These are phyloP conservation scores for Raja brachyura DNA, from an alignment of 2,113 vertebrate genomes.

Conservation along the genomic window DNA sequence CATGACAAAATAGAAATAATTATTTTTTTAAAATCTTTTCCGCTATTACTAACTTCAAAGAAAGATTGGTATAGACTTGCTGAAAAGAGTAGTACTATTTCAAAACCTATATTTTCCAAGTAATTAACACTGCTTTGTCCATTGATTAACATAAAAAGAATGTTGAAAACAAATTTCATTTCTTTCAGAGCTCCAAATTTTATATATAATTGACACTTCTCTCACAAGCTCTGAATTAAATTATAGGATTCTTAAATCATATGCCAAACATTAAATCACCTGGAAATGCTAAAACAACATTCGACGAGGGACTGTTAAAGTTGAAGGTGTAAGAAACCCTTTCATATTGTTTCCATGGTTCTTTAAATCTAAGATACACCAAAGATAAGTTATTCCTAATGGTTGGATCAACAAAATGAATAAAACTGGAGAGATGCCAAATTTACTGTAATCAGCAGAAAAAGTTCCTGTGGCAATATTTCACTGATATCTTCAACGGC, in stretches of 20 bases:
- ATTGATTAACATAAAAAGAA: slow-evolving; percentile 30
- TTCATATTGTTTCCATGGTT: neutral
- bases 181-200: neutral
- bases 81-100: neutral
- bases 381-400: neutral
- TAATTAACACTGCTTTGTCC: neutral
- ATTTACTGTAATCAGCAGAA: neutral
- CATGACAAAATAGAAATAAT: slow-evolving; percentile 19
- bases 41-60: slow-evolving; percentile 23
- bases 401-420: neutral
- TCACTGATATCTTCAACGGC: neutral
- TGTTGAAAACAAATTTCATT: neutral
- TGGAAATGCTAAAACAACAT: slow-evolving; percentile 26
- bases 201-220: neutral
- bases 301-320: neutral
- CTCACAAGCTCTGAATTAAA: neutral
- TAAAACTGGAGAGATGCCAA: neutral
- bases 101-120: slow-evolving; percentile 24
- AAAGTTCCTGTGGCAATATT: neutral
- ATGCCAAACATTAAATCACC: neutral
- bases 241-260: slow-evolving; percentile 4
- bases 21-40: neutral
- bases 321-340: neutral
- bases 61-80: slow-evolving; percentile 30
- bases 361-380: neutral